Evolutionary conservation across 2,113 vertebrate species (phyloP), one percentile per base, ranked within the genome.

Genomic region (Lophura nycthemera): DNA sequence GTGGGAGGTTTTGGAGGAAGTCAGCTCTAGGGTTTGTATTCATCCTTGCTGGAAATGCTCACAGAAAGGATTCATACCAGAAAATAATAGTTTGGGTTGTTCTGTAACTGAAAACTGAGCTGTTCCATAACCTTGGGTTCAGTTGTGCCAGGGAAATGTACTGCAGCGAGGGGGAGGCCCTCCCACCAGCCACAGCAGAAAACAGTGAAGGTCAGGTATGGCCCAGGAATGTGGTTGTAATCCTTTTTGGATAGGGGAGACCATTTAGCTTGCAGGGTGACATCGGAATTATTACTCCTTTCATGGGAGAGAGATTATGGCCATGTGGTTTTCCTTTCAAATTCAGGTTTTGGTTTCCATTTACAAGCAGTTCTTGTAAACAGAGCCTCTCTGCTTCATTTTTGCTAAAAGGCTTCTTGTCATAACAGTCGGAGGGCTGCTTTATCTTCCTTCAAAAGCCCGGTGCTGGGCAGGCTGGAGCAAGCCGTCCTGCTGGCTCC

Each of bases 271-370:
- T 88, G 73, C 66, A 15, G 52, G 25, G 54, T 94, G 78, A 93
- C 86, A 67, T 80, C 0, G 4, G 77, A 95, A 96, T 95, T 96
- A 94, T 89, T 84, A 59, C 81, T 90, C 21, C 89, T 95, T 95
- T 95, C 94, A 92, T 1, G 1, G 15, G 45, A 83, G 74, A 76
- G 90, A 95, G 86, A 96, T 96, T 96, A 92, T 47, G 45, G 90
- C 95, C 86, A 80, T 94, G 95, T 91, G 92, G 83, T 92, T 95
- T 95, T 95, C 78, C 90, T 94, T 97, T 94, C 81, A 93, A 48
- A 77, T 92, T 92, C 5, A 1, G 42, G 83, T 70, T 85, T 90
- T 93, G 54, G 80, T 74, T 95, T 97, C 95, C 92, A 94, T 95
- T 96, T 94, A 96, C 90, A 95, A 95, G 86, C 4, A 0, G 52